Evolutionary conservation across 2,888 invertebrate genomes (phyloP), one percentile per base, ranked within the genome.

Genomic region (Morpho helenor): DNA sequence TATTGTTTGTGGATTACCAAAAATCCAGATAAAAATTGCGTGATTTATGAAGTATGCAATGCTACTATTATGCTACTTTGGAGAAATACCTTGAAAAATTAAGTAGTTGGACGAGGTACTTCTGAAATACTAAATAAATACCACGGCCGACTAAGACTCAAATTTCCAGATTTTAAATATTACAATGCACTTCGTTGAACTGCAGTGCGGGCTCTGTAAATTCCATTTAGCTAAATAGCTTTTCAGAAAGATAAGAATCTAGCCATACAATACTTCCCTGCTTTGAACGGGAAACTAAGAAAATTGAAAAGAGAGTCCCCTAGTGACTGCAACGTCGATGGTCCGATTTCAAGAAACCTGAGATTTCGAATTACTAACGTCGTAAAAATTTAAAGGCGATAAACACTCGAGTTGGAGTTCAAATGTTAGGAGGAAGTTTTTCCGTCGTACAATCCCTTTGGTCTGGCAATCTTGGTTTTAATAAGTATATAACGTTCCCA

Each of bases 151-250:
- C 79, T 87, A 82, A 83, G 80, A 82, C 82, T 87, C 79, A 85
- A 85, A 86, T 88, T 87, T 80, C 46, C 72, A 82, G 82, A 86
- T 88, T 88, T 89, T 89, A 88, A 89, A 89, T 89, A 90, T 89
- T 85, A 85, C 87, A 86, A 77, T 87, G 84, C 88, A 87, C 86
- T 84, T 82, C 80, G 84, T 86, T 86, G 87, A 88, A 89, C 88
- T 89, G 89, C 89, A 89, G 83, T 87, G 87, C 88, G 82, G 88
- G 86, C 86, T 87, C 82, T 84, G 88, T 89, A 89, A 90, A 90
- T 89, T 89, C 90, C 88, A 90, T 90, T 90, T 88, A 87, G 87
- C 85, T 89, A 89, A 90, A 90, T 89, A 89, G 89, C 88, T 89
- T 89, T 88, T 82, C 80, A 80, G 86, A 79, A 73, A 89, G 90